A percentile compares a stretch with the other conserved stretches of the same genome.
These are phyloP conservation scores for Drosophila sp. DNA, from an alignment of 1,140 invertebrate species.

Conservation along the genomic window DNA sequence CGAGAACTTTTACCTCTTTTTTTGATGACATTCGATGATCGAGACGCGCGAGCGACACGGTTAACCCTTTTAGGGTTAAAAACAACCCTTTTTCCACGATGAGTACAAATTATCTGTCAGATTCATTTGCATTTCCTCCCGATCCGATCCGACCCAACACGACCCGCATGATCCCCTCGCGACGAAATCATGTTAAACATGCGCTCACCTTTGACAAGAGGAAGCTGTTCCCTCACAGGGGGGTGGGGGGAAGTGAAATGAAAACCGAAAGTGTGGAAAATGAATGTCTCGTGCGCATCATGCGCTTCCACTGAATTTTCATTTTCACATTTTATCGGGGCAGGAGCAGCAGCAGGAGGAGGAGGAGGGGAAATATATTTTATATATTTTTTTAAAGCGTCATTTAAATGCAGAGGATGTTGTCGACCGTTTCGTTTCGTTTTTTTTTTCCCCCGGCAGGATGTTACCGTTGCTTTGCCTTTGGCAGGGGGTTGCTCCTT, in stretches of 20 bases:
- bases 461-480: slow-evolving; percentile 1
- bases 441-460: neutral
- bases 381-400: slow-evolving; percentile 56
- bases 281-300: slow-evolving; percentile 53
- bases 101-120: slow-evolving; percentile 66
- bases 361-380: slow-evolving; percentile 18
- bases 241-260: slow-evolving; percentile 19
- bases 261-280: slow-evolving; percentile 61
- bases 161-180: slow-evolving; percentile 36
- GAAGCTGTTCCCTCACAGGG: slow-evolving; percentile 40
- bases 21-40: slow-evolving; percentile 46
- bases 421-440: slow-evolving; percentile 1
- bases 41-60: slow-evolving; percentile 10
- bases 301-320: slow-evolving; percentile 32
- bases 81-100: slow-evolving; percentile 18
- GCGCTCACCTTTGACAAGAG: slow-evolving; percentile 62
- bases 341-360: neutral
- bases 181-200: slow-evolving; percentile 71
- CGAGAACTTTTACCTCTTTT: slow-evolving; percentile 77
- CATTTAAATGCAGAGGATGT: slow-evolving; percentile 75
- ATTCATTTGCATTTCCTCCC: slow-evolving; percentile 79
- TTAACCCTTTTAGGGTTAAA: slow-evolving; percentile 42
- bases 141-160: slow-evolving; percentile 25
- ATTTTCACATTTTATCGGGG: slow-evolving; percentile 14
- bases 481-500: slow-evolving; percentile 48